Base-by-base conservation (phyloP, 1,140 invertebrate species). In the Himalopsyche phryganea region DNA sequence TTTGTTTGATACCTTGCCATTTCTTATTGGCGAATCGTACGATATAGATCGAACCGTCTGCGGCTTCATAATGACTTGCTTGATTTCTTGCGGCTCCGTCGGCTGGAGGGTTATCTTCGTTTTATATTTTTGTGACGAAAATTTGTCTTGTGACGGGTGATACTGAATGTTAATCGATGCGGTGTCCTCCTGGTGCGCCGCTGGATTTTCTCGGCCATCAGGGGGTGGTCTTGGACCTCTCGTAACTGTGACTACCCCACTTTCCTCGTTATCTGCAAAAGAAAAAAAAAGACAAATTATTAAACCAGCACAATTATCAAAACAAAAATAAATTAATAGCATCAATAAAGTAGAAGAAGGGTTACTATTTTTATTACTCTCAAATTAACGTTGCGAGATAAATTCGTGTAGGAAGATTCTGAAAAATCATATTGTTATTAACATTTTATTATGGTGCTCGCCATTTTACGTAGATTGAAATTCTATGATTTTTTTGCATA, bases 161-260 rank as follows among this genome's bases (percentile, higher is more conserved):
- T 69, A 70, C 51, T 70, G 67, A 42, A 66, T 28, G 23, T 28
- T 28, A 28, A 28, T 23, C 11, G 71, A 68, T 1, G 70, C 72
- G 10, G 66, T 66, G 57, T 75, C 85, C 71, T 90, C 87, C 58
- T 85, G 78, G 55, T 85, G 86, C 65, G 87, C 86, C 19, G 85
- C 78, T 52, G 89, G 90, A 75, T 91, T 92, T 70, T 94, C 91
- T 69, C 92, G 88, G 63, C 91, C 91, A 74, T 94, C 91, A 44
- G 91, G 90, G 58, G 91, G 91, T 66, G 91, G 82, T 61, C 91
- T 82, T 19, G 86, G 86, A 66, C 80, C 81, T 14, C 78, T 75
- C 14, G 76, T 71, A 19, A 74, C 61, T 4, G 50, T 36, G 23
- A 52, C 23, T 44, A 54, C 57, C 2, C 57, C 58, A 38, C 57